phyloP scores from a whole-genome alignment of 2,797 vertebrate species.

The Sparidentex hasta region DNA sequence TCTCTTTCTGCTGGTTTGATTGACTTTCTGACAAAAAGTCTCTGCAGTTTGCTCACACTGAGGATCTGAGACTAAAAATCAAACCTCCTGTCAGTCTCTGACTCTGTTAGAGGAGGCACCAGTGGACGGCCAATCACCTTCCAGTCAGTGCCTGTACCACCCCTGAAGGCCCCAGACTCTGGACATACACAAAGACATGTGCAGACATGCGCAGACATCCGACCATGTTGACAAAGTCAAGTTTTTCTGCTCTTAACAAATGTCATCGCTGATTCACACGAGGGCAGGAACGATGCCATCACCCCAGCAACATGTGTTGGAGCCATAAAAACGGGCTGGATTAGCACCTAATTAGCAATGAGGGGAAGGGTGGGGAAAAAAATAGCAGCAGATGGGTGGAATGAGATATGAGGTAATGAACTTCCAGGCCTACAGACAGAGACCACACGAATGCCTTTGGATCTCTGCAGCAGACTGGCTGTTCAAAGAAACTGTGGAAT shows the following conservation, averaged over 20 bases:
- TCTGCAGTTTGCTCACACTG: not conserved
- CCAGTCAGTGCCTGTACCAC: not conserved
- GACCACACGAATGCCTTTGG: slow-evolving; percentile 7
- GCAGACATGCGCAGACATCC: slow-evolving; percentile 17
- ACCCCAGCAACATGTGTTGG: slow-evolving; percentile 13
- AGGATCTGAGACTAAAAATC: not conserved
- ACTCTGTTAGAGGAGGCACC: not conserved
- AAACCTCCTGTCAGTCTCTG: not conserved
- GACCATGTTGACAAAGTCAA: slow-evolving; percentile 10
- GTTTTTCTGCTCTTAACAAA: slow-evolving; percentile 7
- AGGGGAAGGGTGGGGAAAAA: slow-evolving; percentile 28
- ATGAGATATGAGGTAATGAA: slow-evolving; percentile 63
- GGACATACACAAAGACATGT: slow-evolving; percentile 16
- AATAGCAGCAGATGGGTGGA: slow-evolving; percentile 67
- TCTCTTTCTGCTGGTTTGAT: not conserved
- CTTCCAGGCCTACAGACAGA: slow-evolving; percentile 20
- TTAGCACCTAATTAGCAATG: slow-evolving; percentile 65
- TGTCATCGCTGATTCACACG: slow-evolving; percentile 11
- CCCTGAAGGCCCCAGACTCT: not conserved
- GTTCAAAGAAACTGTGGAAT: slow-evolving; percentile 9
- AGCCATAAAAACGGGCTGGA: slow-evolving; percentile 56
- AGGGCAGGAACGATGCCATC: slow-evolving; percentile 27
- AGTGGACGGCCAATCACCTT: not conserved
- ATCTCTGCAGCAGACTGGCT: slow-evolving; percentile 9
- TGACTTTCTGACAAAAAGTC: not conserved